A percentile compares a stretch with the other conserved stretches of the same genome.
phyloP scores from a whole-genome alignment of 1,140 invertebrate genomes.

The Brachionus rubens region DNA sequence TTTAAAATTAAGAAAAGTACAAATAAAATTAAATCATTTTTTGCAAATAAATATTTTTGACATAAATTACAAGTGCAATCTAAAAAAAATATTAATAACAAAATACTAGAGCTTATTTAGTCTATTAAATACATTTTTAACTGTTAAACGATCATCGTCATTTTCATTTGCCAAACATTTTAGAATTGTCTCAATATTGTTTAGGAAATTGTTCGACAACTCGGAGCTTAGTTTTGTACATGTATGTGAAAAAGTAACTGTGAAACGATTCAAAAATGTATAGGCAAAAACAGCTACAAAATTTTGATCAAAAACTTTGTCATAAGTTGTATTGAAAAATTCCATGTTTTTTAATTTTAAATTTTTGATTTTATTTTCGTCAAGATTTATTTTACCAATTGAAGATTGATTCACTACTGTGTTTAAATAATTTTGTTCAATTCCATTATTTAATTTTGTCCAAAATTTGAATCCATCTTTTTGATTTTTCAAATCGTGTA shows the following conservation, averaged over 20 bases:
- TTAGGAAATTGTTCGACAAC: neutral
- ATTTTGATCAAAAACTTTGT: neutral
- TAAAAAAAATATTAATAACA: no score
- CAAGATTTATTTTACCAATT: no score
- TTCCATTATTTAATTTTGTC: no score
- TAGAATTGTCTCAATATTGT: neutral
- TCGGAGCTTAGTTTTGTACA: neutral
- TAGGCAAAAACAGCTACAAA: constrained; percentile 17
- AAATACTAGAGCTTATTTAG: no score
- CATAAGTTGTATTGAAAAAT: neutral
- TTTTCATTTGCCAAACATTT: neutral
- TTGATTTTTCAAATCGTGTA: constrained; percentile 9
- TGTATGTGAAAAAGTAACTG: constrained; percentile 1
- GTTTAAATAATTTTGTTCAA: no score
- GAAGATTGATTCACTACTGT: no score
- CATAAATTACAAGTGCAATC: no score
- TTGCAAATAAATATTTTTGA: no score
- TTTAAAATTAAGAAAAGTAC: no score
- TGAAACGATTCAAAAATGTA: neutral
- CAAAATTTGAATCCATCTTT: neutral
- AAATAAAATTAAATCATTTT: no score
- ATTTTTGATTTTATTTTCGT: neutral
- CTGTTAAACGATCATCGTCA: neutral
- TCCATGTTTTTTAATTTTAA: constrained; percentile 2
- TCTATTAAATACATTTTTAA: neutral